These are phyloP conservation scores for Falcunculus frontatus DNA, from an alignment of 2,113 vertebrate genomes.

Conservation along the genomic window DNA sequence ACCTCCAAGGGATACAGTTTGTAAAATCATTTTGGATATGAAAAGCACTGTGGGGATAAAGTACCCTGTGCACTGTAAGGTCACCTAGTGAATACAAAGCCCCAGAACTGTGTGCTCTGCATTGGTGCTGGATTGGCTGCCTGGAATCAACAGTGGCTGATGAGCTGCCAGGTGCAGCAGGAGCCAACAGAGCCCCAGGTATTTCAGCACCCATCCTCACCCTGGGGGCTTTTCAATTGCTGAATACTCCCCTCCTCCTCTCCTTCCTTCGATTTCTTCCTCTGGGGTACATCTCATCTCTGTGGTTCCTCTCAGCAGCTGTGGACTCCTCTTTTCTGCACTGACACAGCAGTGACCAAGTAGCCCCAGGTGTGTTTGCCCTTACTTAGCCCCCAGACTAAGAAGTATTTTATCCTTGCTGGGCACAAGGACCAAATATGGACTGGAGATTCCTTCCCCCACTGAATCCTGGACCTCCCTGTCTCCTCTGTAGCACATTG, in stretches of 20 bases:
- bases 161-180: not conserved
- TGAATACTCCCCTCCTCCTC: not conserved
- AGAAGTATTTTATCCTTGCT: not conserved
- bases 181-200: not conserved
- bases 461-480: not conserved
- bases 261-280: not conserved
- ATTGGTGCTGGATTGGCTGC: not conserved
- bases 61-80: not conserved
- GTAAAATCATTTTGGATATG: not conserved
- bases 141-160: not conserved
- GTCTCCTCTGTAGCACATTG: not conserved
- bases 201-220: not conserved
- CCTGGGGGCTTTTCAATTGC: not conserved
- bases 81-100: not conserved
- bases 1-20: not conserved
- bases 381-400: not conserved
- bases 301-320: not conserved
- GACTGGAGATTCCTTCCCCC: not conserved
- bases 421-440: not conserved
- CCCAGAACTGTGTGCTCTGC: not conserved
- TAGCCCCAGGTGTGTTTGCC: not conserved
- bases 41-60: not conserved
- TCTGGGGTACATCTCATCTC: not conserved
- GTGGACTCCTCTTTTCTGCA: not conserved
- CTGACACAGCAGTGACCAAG: not conserved